Base-by-base conservation (phyloP, 2,797 vertebrate genomes). In the Paedocypris micromegethes region DNA sequence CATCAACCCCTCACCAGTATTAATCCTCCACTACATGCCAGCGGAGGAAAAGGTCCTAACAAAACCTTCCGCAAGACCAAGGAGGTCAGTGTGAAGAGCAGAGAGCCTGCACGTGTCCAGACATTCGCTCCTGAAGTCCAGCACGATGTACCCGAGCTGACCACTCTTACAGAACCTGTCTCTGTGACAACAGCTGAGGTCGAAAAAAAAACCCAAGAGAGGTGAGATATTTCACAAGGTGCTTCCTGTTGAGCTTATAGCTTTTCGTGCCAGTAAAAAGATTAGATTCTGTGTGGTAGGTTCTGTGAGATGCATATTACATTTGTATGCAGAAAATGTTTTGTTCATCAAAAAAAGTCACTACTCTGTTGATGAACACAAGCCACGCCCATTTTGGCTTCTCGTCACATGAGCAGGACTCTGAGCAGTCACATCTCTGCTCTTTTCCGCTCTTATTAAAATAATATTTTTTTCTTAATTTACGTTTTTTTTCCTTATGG, bases 1-100 rank as follows among this genome's bases (percentile, higher is more conserved):
- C 37, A 23, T 46, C 2, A 56, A 62, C 4, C 43, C 49, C 44
- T 3, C 8, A 58, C 41, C 49, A 43, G 23, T 39, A n/a, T 6
- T 2, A 40, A 78, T 4, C 6, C 46, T 8, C 38, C 4, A 7
- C 41, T 6, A n/a, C 54, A 52, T n/a, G 40, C 42, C 37, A 53
- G 65, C 8, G 56, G 3, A 48, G 75, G 64, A 3, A 54, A 62
- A 23, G 53, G 38, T 8, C 57, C 42, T 37, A 47, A 37, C 44
- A 83, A 77, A 69, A 54, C 57, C 41, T 61, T 72, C 8, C 70
- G 70, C 6, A 77, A 66, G 59, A 65, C 60, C 6, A 80, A 81
- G 57, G 80, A 82, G 55, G 81, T 81, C 65, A 78, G 80, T 0
- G 59, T 75, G 54, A 75, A 75, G 59, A 86, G 74, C 69, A 72